Evolutionary conservation across 2,113 vertebrate species (phyloP).

Genomic region (Budorcas taxicolor): DNA sequence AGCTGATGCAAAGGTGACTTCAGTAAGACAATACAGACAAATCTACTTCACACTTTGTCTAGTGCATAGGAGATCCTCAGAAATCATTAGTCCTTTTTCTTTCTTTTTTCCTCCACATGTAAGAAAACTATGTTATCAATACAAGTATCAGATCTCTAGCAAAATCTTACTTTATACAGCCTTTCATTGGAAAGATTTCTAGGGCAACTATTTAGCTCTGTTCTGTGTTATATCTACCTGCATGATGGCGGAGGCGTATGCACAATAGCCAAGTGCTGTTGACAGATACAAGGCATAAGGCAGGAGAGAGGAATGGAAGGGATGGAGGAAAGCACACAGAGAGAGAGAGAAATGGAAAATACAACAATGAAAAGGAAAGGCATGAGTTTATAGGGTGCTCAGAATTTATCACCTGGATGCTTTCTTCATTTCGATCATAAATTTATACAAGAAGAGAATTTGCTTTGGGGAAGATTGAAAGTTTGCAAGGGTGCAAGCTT

Average conservation of each 20-base stretch:
- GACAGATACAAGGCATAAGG: background rate
- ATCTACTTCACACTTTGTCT: background rate
- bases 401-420: background rate
- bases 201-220: background rate
- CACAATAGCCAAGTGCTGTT: background rate
- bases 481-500: conserved; percentile 1
- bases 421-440: conserved; percentile 17
- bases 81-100: background rate
- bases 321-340: background rate
- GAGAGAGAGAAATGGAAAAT: background rate
- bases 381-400: background rate
- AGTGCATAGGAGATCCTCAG: background rate
- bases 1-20: background rate
- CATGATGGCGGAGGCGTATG: background rate
- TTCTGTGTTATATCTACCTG: background rate
- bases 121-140: background rate
- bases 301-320: background rate
- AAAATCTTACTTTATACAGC: background rate
- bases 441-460: background rate
- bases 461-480: background rate
- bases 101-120: background rate
- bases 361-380: background rate
- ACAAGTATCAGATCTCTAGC: background rate
- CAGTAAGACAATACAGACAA: background rate
- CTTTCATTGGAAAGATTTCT: background rate